These are phyloP conservation scores for Sebastes taczanowskii DNA, from an alignment of 2,797 vertebrate species.

Conservation along the genomic window DNA sequence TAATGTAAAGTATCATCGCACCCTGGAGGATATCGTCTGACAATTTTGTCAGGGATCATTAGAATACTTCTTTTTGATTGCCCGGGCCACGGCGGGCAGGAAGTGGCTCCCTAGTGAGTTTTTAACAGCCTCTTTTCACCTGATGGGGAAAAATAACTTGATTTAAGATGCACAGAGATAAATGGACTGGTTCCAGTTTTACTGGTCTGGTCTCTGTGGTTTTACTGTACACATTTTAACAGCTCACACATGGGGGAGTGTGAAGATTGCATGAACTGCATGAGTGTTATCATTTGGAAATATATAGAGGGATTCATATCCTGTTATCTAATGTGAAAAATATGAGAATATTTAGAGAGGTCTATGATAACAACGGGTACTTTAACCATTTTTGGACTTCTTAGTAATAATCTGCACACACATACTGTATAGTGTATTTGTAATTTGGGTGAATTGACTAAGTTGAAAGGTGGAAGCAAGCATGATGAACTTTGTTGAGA, in stretches of 20 bases:
- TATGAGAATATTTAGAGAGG: neutral
- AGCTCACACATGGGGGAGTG: conserved; percentile 19
- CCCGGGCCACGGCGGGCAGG: conserved; percentile 36
- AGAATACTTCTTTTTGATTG: conserved; percentile 79
- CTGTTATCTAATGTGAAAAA: conserved; percentile 9
- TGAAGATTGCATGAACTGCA: conserved; percentile 18
- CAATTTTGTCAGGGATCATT: conserved; percentile 83
- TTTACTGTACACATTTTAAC: conserved; percentile 32
- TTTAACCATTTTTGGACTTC: neutral
- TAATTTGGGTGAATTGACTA: neutral
- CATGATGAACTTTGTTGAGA: neutral
- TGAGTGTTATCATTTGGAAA: conserved; percentile 12
- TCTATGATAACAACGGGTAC: neutral
- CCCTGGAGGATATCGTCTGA: conserved; percentile 81
- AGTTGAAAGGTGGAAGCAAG: neutral
- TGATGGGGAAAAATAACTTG: conserved; percentile 45
- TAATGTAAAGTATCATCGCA: conserved; percentile 83
- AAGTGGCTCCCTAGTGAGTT: conserved; percentile 65
- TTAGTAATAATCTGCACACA: neutral
- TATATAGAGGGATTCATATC: neutral
- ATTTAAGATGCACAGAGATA: conserved; percentile 60
- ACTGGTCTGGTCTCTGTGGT: conserved; percentile 6
- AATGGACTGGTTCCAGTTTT: conserved; percentile 48
- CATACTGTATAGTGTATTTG: neutral
- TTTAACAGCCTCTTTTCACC: conserved; percentile 52